Percentiles rank a stretch among this genome's conserved stretches.
phyloP scores from a whole-genome alignment of 2,888 invertebrate species.

The Petrophora chlorosata region DNA sequence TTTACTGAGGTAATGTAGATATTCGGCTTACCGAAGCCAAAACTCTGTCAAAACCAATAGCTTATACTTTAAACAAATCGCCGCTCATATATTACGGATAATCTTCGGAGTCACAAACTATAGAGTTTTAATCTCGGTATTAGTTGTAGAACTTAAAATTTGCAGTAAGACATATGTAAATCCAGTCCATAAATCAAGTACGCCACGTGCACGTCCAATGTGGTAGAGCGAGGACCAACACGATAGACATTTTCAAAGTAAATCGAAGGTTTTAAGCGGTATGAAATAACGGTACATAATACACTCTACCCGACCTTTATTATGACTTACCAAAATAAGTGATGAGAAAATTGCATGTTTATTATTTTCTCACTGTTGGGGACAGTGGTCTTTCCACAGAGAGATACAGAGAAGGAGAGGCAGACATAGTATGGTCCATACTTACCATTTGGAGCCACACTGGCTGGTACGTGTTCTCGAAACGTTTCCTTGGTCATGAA shows the following conservation, averaged over 20 bases:
- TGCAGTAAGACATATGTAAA: conserved; percentile 54
- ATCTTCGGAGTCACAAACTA: conserved; percentile 39
- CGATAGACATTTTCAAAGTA: background rate
- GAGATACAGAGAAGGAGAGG: too few species aligned
- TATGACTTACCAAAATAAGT: too few species aligned
- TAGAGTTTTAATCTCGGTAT: conserved; percentile 45
- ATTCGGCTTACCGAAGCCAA: conserved; percentile 14
- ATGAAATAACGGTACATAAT: background rate
- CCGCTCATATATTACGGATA: conserved; percentile 34
- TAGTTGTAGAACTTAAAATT: conserved; percentile 47
- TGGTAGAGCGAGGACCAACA: conserved; percentile 34
- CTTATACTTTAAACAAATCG: conserved; percentile 28
- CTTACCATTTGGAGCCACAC: too few species aligned
- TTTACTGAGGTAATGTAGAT: too few species aligned
- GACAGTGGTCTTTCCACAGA: too few species aligned
- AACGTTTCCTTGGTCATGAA: too few species aligned
- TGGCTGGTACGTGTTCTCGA: too few species aligned
- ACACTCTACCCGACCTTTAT: too few species aligned
- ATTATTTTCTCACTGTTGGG: too few species aligned
- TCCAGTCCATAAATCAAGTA: conserved; percentile 54
- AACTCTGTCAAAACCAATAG: conserved; percentile 28
- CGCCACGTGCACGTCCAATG: conserved; percentile 50
- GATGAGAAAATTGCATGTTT: too few species aligned
- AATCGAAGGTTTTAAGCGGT: background rate
- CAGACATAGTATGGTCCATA: too few species aligned